Base-by-base conservation (phyloP, 23 tunicate genomes). In the Aplidium turbinatum region DNA sequence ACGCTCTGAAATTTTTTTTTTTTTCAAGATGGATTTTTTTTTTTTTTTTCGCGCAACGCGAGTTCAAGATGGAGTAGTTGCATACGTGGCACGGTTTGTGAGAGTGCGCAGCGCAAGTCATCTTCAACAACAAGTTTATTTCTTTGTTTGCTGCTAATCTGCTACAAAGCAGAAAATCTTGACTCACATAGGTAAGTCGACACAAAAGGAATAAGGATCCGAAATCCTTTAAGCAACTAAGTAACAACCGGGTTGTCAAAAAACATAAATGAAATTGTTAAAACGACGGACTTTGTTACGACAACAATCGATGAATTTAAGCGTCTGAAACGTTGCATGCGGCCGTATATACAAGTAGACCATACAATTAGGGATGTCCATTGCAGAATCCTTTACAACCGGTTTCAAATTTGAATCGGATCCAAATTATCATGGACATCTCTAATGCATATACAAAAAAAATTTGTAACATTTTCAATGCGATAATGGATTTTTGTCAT, bases 301-400 rank as follows among this genome's bases (percentile, higher is more conserved):
- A 42, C 11, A 42, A 42, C 16, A 42, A 9, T 42, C 16, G 50
- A 42, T 42, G 11, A 42, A 42, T 42, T 42, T 42, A 42, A 42
- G 11, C 50, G 50, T 9, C 16, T n/a, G n/a, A n/a, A n/a, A n/a
- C n/a, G n/a, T n/a, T n/a, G n/a, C n/a, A n/a, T n/a, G n/a, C n/a
- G n/a, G n/a, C n/a, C n/a, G n/a, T 11, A 42, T 42, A 42, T 42
- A 42, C 50, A 42, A 42, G 50, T 42, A 42, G 50, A 42, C 50
- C 50, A 9, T 42, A 42, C 16, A 42, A 42, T 42, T 42, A 42
- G 50, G 50, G 50, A 42, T 42, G 50, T 42, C 50, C 50, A 42
- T 42, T 42, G 11, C 50, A 42, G 50, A 42, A 42, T 42, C 50
- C 50, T 42, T 42, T 42, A 42, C 50, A 42, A 42, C 50, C 50